Conservation (phyloP, 2,113 vertebrate species). For the Strigops habroptila region DNA sequence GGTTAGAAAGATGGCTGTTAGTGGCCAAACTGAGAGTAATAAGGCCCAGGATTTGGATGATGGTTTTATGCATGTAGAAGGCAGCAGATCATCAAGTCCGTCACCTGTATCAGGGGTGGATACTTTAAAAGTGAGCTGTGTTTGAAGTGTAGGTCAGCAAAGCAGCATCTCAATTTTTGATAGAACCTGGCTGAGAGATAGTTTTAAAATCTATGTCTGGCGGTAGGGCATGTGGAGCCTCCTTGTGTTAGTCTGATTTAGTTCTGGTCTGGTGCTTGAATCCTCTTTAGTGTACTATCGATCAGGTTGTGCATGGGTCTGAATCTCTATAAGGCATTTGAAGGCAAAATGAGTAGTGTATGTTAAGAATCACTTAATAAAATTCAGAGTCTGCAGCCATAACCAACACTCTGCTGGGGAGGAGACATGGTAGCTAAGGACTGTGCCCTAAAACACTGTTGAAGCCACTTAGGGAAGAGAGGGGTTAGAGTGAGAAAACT, state of each 20-base stretch:
- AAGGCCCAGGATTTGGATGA: not conserved
- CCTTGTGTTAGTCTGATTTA: not conserved
- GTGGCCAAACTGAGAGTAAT: not conserved
- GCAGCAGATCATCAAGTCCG: not conserved
- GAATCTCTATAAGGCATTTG: not conserved
- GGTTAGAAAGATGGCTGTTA: not conserved
- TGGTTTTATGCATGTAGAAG: not conserved
- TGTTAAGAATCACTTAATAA: not conserved
- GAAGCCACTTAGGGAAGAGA: not conserved
- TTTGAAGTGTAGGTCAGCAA: not conserved
- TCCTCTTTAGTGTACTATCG: not conserved
- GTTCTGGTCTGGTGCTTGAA: not conserved
- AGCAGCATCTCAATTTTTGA: not conserved
- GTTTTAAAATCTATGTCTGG: not conserved
- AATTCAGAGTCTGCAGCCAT: not conserved
- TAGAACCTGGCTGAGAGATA: not conserved
- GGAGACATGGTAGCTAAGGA: not conserved
- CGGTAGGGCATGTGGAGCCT: not conserved
- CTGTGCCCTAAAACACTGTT: not conserved
- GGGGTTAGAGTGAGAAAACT: not conserved
- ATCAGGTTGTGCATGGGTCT: not conserved
- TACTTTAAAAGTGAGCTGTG: not conserved
- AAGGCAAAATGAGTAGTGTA: not conserved
- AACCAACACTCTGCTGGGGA: not conserved
- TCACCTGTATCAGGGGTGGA: not conserved